Evolutionary conservation across 2,113 vertebrate genomes (phyloP), one percentile per base, ranked within the genome.

Genomic region (Poeciliopsis prolifica): DNA sequence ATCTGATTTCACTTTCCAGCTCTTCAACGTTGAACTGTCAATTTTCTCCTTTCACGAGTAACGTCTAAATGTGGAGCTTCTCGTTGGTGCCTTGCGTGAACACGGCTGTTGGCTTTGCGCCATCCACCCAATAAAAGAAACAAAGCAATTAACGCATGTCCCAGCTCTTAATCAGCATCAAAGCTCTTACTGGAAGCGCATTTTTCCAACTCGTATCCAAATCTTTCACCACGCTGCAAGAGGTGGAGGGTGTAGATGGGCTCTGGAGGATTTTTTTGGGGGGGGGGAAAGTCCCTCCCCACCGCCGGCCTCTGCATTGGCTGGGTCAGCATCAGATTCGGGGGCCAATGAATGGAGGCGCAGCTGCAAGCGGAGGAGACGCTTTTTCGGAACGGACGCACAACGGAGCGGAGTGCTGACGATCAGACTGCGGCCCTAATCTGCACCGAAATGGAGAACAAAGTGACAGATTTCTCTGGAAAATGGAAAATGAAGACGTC

Each of bases 401-500:
- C 30, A 33, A 33, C 33, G 17, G 17, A 64, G 15, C 35, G 26
- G 44, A 9, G 40, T 64, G 74, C 33, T 74, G 58, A 67, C 54
- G 78, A 51, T 0, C 37, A 44, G 9, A 61, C 19, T 35, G 31
- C 1, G 0, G 0, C 40, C 58, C 22, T 66, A 19, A 61, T 66
- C 67, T 73, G 0, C 26, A 44, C 65, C n/a, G 68, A 68, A 51
- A 92, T 90, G 92, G 89, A 93, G 72, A 71, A 75, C n/a, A 94
- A 88, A 84, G 91, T 94, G 78, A 81, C 95, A 30, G 94, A 97
- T 86, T 98, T 97, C 87, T 95, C 96, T 14, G 97, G 97, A 61
- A 95, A 93, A 83, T 98, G 96, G 96, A 97, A 93, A 84, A 98
- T 97, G 94, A 95, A 95, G 84, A 94, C 94, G n/a, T 97, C 96